These are phyloP conservation scores for Gnathonemus longibarbis DNA, from an alignment of 2,113 vertebrate genomes.

Conservation along the genomic window DNA sequence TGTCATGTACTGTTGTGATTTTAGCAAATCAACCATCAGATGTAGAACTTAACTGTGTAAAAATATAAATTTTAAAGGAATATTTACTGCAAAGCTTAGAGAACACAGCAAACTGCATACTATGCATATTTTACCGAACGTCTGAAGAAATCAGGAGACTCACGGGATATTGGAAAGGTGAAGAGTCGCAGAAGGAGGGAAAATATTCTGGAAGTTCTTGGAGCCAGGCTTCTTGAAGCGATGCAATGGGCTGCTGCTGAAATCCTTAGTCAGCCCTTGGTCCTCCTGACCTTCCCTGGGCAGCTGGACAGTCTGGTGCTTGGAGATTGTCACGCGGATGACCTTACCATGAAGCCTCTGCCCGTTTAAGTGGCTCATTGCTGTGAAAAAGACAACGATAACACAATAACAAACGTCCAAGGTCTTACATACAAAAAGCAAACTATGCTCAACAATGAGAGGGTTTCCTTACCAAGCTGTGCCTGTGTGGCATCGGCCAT, in stretches of 20 bases:
- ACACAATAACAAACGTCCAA: not conserved
- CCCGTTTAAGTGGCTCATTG: slow-evolving; percentile 72
- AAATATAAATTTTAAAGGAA: not conserved
- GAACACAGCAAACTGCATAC: not conserved
- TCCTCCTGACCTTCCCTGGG: slow-evolving; percentile 66
- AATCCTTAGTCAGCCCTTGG: slow-evolving; percentile 73
- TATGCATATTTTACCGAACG: not conserved
- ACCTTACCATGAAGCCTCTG: slow-evolving; percentile 71
- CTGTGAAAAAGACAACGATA: slow-evolving; percentile 39
- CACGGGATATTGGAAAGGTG: slow-evolving; percentile 83
- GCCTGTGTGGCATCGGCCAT: slow-evolving; percentile 77
- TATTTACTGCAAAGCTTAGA: not conserved
- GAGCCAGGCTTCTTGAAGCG: slow-evolving; percentile 75
- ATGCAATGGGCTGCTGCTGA: slow-evolving; percentile 70
- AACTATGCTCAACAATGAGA: not conserved
- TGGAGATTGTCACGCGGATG: slow-evolving; percentile 66
- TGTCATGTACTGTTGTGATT: not conserved
- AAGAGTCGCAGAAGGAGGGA: slow-evolving; percentile 74
- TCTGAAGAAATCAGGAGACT: slow-evolving; percentile 32
- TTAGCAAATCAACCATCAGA: not conserved
- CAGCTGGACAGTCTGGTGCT: slow-evolving; percentile 67
- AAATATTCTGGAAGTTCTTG: slow-evolving; percentile 74
- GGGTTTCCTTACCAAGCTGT: slow-evolving; percentile 64
- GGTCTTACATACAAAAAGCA: not conserved
- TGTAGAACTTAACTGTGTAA: not conserved